Conservation (phyloP, 2,797 vertebrate genomes). For the Adelosebastes latens region DNA sequence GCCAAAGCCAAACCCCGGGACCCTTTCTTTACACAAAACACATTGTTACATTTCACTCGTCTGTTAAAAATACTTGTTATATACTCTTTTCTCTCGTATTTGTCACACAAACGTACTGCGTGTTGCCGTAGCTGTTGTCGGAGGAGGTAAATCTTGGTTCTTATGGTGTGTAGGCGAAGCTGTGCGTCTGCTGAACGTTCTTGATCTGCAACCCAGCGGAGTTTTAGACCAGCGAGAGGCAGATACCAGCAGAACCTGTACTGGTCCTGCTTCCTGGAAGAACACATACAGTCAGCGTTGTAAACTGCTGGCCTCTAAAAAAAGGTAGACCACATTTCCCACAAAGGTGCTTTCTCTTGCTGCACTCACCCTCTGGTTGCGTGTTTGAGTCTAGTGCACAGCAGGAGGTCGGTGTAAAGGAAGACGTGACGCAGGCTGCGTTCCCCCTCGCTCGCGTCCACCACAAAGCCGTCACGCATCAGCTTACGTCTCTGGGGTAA, state of each 20-base stretch:
- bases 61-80: background rate
- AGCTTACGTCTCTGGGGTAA: constrained; percentile 77
- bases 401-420: constrained; percentile 84
- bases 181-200: constrained; percentile 56
- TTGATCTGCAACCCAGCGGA: constrained; percentile 65
- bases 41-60: background rate
- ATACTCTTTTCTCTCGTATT: background rate
- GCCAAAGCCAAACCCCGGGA: constrained; percentile 16
- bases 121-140: constrained; percentile 72
- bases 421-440: constrained; percentile 82
- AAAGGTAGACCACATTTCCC: constrained; percentile 1
- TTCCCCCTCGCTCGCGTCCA: constrained; percentile 74
- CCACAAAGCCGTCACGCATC: constrained; percentile 83
- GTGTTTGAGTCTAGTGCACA: constrained; percentile 80
- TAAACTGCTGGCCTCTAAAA: fast-evolving
- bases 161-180: constrained; percentile 68
- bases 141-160: constrained; percentile 76
- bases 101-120: constrained; percentile 49
- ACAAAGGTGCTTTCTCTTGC: background rate
- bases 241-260: constrained; percentile 85
- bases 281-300: background rate
- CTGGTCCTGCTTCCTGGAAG: constrained; percentile 77
- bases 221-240: constrained; percentile 77
- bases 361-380: constrained; percentile 70
- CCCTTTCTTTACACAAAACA: constrained; percentile 34